Percentiles rank a stretch among this genome's conserved stretches.
These are phyloP conservation scores for Gadopsis bispinosus DNA, from an alignment of 2,797 vertebrate species.

Conservation along the genomic window DNA sequence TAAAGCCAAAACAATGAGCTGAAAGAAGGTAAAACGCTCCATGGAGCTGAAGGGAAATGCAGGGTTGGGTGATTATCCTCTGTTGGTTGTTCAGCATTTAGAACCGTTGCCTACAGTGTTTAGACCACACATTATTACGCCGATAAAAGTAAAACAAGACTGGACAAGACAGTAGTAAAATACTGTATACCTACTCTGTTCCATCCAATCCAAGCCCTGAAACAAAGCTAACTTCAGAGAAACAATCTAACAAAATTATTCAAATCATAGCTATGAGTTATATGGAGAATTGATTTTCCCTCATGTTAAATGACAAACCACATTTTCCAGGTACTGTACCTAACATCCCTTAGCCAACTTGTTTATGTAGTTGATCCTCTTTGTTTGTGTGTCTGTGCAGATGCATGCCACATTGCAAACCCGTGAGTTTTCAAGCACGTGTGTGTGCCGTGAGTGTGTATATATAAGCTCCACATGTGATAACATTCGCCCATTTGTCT, in stretches of 20 bases:
- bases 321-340: background rate
- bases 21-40: background rate
- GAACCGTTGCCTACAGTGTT: background rate
- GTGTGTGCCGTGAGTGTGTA: conserved; percentile 38
- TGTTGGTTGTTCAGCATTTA: background rate
- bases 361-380: conserved; percentile 8
- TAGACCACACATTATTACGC: too few species aligned
- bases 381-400: conserved; percentile 28
- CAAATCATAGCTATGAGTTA: background rate
- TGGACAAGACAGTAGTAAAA: background rate
- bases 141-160: too few species aligned
- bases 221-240: background rate
- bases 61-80: background rate
- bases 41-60: background rate
- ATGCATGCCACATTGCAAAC: conserved; percentile 24
- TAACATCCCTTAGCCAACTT: background rate
- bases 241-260: background rate
- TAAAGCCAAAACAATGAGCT: background rate
- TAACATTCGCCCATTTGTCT: conserved; percentile 70
- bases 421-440: conserved; percentile 31
- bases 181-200: background rate
- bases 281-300: background rate
- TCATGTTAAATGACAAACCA: background rate
- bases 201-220: background rate
- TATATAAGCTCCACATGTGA: conserved; percentile 64